Base-by-base conservation (phyloP, 1,140 invertebrate genomes). In the Chionoecetes opilio region DNA sequence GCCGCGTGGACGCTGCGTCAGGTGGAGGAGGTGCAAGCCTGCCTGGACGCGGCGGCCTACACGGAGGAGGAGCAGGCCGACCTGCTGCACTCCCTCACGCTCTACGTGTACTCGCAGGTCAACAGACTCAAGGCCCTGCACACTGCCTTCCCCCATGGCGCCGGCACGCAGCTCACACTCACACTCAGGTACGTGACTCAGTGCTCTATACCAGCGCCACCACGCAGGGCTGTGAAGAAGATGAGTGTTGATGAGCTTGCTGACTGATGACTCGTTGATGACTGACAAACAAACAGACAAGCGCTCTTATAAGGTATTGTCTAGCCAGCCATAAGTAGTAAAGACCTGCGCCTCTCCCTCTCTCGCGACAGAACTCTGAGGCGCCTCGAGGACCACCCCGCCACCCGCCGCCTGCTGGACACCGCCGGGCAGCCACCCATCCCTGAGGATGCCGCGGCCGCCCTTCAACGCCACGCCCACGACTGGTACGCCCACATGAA, bases 11-110 rank as follows among this genome's bases (percentile, higher is more conserved):
- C 17, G 31, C 29, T 82, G n/a, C 21, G 9, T n/a, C 92, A 93
- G 92, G 53, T 93, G 82, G n/a, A 86, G 38, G 2, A 32, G 2
- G 41, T 93, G 17, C 92, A 93, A 84, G n/a, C 1, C 6, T 53
- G n/a, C 11, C 82, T 93, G 41, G 92, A n/a, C 3, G 37, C 1
- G 1, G 41, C 11, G 2, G 29, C 14, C 3, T 93, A 93, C 92
- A 35, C 21, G 14, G 63, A 93, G 29, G 92, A 93, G 82, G 92
- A 93, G 31, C 3, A 38, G 37, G 37, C 75, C 38, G n/a, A 93
- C 34, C 92, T 93, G 21, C 38, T 93, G 5, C 92, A 93, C 37
- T 93, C 92, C 38, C 82, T 93, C 92, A 93, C 92, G 14, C 37
- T 93, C 26, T 93, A 46, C n/a, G 26, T 93, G 3, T 84, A 86